Conservation (phyloP, 2,797 vertebrate genomes). For the Melanotaenia nigrans region DNA sequence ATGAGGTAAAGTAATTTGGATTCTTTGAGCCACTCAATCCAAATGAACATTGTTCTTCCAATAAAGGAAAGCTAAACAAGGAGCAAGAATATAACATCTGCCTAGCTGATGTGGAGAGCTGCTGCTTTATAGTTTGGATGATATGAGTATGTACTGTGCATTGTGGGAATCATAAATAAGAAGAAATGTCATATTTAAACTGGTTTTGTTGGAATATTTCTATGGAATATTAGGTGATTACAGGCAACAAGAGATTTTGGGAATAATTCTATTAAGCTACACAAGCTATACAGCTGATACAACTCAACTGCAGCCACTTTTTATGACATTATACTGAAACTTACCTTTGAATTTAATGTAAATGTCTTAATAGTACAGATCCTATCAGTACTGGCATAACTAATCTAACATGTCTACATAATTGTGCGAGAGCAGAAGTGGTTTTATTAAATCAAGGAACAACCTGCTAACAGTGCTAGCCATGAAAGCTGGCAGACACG, state of each 20-base stretch:
- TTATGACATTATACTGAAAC: background rate
- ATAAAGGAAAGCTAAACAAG: slow-evolving; percentile 58
- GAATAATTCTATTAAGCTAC: background rate
- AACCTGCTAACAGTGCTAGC: background rate
- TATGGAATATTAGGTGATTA: background rate
- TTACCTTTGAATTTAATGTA: background rate
- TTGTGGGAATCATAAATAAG: slow-evolving; percentile 1
- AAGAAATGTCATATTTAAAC: background rate
- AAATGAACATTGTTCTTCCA: slow-evolving; percentile 56
- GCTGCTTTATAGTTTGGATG: slow-evolving; percentile 18
- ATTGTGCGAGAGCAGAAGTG: slow-evolving; percentile 11
- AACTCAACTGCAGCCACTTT: background rate
- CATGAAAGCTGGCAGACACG: slow-evolving; percentile 7
- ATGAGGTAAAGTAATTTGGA: slow-evolving; percentile 58
- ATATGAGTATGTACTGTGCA: slow-evolving; percentile 4
- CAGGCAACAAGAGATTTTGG: background rate
- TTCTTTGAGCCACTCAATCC: slow-evolving; percentile 61
- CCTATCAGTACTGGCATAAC: background rate
- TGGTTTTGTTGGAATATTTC: background rate
- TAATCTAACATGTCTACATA: slow-evolving; percentile 7
- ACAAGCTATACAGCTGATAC: background rate
- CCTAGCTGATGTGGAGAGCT: slow-evolving; percentile 26
- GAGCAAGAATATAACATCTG: slow-evolving; percentile 50
- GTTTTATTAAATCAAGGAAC: slow-evolving; percentile 6
- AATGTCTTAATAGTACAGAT: background rate